Evolutionary conservation across 1,140 invertebrate species (phyloP).

Genomic region (Drosophila elegans): DNA sequence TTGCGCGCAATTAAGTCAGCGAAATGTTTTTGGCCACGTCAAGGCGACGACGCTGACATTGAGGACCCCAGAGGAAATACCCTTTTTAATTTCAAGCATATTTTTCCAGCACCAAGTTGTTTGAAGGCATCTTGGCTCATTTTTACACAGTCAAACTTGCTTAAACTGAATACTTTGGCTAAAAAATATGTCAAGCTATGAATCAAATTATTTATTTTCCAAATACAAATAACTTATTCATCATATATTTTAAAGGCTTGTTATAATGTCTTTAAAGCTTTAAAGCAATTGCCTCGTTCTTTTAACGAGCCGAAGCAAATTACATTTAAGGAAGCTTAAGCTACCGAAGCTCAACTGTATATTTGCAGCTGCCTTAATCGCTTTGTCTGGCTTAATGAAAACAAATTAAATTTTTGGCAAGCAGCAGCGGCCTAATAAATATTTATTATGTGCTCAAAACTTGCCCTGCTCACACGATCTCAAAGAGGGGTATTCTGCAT

Average conservation of each 20-base stretch:
- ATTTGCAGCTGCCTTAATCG: slow-evolving; percentile 61
- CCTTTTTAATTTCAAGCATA: slow-evolving; percentile 76
- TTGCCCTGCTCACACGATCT: slow-evolving; percentile 8
- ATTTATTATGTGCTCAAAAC: slow-evolving; percentile 64
- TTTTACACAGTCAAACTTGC: slow-evolving; percentile 20
- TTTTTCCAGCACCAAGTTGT: slow-evolving; percentile 38
- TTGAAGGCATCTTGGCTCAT: slow-evolving; percentile 1
- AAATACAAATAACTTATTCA: too few species aligned
- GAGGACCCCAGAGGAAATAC: slow-evolving; percentile 53
- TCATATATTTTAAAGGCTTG: too few species aligned
- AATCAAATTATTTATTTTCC: too few species aligned
- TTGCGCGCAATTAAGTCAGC: slow-evolving; percentile 75
- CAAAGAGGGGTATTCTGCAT: slow-evolving; percentile 2
- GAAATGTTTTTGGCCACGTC: slow-evolving; percentile 68
- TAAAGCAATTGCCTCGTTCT: neutral
- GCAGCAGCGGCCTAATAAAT: slow-evolving; percentile 67
- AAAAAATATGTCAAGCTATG: too few species aligned
- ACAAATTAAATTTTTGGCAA: slow-evolving; percentile 78
- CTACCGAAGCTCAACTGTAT: slow-evolving; percentile 7
- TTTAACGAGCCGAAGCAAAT: neutral
- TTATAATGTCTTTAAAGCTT: neutral
- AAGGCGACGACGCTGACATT: slow-evolving; percentile 40
- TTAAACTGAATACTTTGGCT: neutral
- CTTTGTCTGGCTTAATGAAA: slow-evolving; percentile 75
- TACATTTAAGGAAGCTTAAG: neutral